These are phyloP conservation scores for Trididemnum miniatum DNA, from an alignment of 23 tunicate species.

Conservation along the genomic window DNA sequence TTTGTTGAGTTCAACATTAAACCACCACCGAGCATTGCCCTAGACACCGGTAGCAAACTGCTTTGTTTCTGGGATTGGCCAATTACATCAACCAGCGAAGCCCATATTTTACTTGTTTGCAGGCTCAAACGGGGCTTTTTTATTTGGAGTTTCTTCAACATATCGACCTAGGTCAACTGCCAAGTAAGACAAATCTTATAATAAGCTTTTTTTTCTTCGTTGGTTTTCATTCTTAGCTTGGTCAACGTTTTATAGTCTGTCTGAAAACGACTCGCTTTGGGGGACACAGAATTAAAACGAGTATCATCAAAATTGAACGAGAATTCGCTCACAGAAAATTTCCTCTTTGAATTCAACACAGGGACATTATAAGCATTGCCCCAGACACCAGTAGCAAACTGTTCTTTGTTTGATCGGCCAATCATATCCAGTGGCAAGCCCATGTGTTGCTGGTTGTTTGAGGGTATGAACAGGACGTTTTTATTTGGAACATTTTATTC, in stretches of 20 bases:
- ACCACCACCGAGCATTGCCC: neutral
- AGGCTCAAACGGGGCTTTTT: too few relatives aligned
- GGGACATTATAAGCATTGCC: neutral
- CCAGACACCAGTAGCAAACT: neutral
- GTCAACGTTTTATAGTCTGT: neutral
- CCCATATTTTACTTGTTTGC: too few relatives aligned
- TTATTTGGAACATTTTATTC: too few relatives aligned
- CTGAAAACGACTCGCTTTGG: neutral
- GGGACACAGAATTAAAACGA: slow-evolving; percentile 3
- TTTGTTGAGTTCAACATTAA: neutral
- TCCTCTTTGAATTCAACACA: neutral
- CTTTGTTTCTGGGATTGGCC: neutral
- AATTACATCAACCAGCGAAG: too few relatives aligned
- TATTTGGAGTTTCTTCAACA: too few relatives aligned
- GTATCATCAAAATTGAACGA: slow-evolving; percentile 32
- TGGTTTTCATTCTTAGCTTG: neutral
- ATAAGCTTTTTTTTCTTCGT: neutral
- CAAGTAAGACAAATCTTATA: slow-evolving; percentile 7
- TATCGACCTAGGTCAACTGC: too few relatives aligned
- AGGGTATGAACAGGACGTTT: too few relatives aligned
- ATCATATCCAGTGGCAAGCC: too few relatives aligned
- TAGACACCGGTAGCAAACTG: neutral
- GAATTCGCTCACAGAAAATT: slow-evolving; percentile 5
- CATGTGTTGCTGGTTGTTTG: too few relatives aligned
- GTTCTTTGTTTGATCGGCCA: neutral